Percentiles rank a stretch among this genome's conserved stretches.
phyloP scores from a whole-genome alignment of 2,888 invertebrate species.

The Scaptomyza parva region DNA sequence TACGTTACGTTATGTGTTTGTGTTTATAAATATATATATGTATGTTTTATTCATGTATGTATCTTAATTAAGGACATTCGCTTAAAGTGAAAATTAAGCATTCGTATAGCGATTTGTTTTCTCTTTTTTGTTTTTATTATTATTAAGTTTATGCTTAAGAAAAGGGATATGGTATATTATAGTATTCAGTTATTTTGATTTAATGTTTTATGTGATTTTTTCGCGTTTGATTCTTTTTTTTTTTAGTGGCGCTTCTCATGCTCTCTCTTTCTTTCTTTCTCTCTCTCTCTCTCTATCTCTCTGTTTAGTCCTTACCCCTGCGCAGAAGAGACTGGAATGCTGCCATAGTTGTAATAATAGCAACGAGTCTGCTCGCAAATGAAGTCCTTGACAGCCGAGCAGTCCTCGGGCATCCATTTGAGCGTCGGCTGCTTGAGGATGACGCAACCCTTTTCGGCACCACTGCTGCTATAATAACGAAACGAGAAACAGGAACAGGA shows the following conservation, averaged over 20 bases:
- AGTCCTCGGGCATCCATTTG: conserved; percentile 93
- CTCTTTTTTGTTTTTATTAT: too few relatives aligned
- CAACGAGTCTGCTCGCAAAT: conserved; percentile 96
- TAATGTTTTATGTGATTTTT: conserved; percentile 31
- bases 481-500: conserved; percentile 40
- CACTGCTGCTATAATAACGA: conserved; percentile 86
- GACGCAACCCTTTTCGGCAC: conserved; percentile 90
- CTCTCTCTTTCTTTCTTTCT: conserved; percentile 5
- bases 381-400: conserved; percentile 93
- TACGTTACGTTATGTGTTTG: conserved; percentile 25
- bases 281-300: conserved; percentile 31
- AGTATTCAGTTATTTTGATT: conserved; percentile 47
- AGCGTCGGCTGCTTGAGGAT: conserved; percentile 91
- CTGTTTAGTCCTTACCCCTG: conserved; percentile 91
- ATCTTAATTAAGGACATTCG: conserved; percentile 71
- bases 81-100: conserved; percentile 54
- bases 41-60: conserved; percentile 42
- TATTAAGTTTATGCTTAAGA: conserved; percentile 39
- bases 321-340: conserved; percentile 94
- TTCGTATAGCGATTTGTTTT: conserved; percentile 62
- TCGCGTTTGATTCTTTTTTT: conserved; percentile 19
- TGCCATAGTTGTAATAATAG: conserved; percentile 96
- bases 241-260: conserved; percentile 55
- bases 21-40: conserved; percentile 12
- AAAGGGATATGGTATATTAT: conserved; percentile 21